Evolutionary conservation across 1,140 invertebrate genomes (phyloP), one percentile per base, ranked within the genome.

Genomic region (Chymomyza costata): DNA sequence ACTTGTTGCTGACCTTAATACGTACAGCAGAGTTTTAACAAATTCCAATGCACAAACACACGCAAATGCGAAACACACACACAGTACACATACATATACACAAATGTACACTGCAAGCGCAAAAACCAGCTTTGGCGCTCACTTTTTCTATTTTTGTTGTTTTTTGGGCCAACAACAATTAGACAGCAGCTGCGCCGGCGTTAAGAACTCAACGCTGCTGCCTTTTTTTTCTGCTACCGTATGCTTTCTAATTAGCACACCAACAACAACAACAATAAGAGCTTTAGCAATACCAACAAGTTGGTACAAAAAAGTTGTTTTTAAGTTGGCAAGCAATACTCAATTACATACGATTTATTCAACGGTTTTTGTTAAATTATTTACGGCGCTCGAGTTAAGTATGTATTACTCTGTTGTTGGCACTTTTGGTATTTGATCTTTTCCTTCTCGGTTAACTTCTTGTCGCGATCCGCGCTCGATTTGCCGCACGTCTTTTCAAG

Each of bases 1-100:
- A 80, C 73, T 80, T 73, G 73, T 73, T 78, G 73, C 35, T 68
- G 73, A 73, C 73, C 73, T 73, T 80, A 80, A 80, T 80, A 41
- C 38, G 47, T 18, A 49, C 47, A n/a, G n/a, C n/a, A n/a, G 46
- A 37, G 37, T 60, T 61, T 63, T 58, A 80, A 65, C 64, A 68
- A 65, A 73, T 68, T 80, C 73, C 74, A 71, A 73, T 80, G 60
- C 67, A 80, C 55, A 68, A 39, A 56, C 39, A 51, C 13, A 53
- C 55, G 38, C 49, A 37, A 18, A n/a, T n/a, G n/a, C n/a, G n/a
- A n/a, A n/a, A 46, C 40, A 51, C 47, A 50, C 7, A 39, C 25
- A 8, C 31, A 21, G 44, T 32, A 17, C 55, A 37, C 40, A 19
- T 21, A 16, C 39, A 18, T 19, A 13, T 35, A 40, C 53, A 62